Base-by-base conservation (phyloP, 2,888 invertebrate genomes). In the Cordilura impudica region DNA sequence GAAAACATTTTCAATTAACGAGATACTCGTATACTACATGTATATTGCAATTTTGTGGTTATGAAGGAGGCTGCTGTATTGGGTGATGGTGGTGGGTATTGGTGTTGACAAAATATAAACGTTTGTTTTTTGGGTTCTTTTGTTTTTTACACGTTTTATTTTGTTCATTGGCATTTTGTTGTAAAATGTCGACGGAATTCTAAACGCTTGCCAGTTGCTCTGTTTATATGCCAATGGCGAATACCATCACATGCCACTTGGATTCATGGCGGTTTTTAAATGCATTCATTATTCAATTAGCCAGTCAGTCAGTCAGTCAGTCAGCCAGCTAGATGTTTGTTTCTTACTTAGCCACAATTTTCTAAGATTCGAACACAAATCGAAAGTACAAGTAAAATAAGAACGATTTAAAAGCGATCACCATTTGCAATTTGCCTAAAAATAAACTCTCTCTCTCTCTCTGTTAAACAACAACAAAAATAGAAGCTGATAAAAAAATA, bases 141-240 rank as follows among this genome's bases (percentile, higher is more conserved):
- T 53, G 29, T 31, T 21, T 58, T 51, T 58, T 12, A n/a, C n/a
- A n/a, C n/a, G 53, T 51, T 29, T 35, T 29, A 53, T 72, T 35
- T 74, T 66, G 29, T 63, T 69, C 75, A 75, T 67, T 75, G 79
- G 79, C 79, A 79, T 79, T 79, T 79, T 60, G 67, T 79, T 71
- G 71, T 75, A 79, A 75, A 79, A 79, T 79, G 79, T 79, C 71
- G 61, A 75, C 75, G 79, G 79, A 79, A 79, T 79, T 61, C 75
- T 79, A 79, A 79, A 72, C 79, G 75, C 79, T 79, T 79, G 79
- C 75, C 79, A 79, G 79, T 79, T 79, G 79, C 79, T 79, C 79
- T 66, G 79, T 75, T 75, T 71, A 67, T 79, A 79, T 79, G 75
- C 79, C 79, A 79, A 75, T 79, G 79, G 79, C 75, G 79, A 79